Conservation (phyloP, 1,140 invertebrate species). For the Heliconius melpomene region DNA sequence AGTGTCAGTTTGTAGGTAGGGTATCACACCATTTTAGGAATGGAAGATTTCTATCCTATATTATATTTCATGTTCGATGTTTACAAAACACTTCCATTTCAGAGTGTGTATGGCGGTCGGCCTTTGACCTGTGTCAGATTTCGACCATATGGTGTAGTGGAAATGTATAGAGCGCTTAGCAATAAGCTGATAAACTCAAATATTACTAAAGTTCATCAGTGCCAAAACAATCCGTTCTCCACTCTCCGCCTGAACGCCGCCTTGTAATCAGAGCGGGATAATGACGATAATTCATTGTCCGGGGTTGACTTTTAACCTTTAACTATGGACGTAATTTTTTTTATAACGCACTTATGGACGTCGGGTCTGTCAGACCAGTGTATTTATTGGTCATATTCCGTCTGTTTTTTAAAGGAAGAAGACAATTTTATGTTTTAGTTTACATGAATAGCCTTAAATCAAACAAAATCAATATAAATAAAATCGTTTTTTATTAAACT, state of each 20-base stretch:
- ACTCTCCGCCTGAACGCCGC: background rate
- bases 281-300: too few relatives aligned
- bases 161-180: background rate
- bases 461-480: too few relatives aligned
- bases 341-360: too few relatives aligned
- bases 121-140: background rate
- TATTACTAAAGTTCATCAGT: background rate
- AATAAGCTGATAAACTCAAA: background rate
- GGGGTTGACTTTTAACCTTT: too few relatives aligned
- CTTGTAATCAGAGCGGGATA: too few relatives aligned
- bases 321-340: too few relatives aligned
- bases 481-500: too few relatives aligned
- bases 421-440: too few relatives aligned
- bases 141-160: background rate
- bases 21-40: background rate
- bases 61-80: background rate
- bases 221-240: background rate
- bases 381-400: too few relatives aligned
- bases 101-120: background rate
- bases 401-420: too few relatives aligned
- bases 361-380: too few relatives aligned
- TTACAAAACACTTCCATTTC: background rate
- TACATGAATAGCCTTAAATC: too few relatives aligned
- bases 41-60: conserved; percentile 5
- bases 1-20: background rate